Evolutionary conservation across 2,797 vertebrate species (phyloP), one percentile per base, ranked within the genome.

Genomic region (Parauchenoglanis punctatus): DNA sequence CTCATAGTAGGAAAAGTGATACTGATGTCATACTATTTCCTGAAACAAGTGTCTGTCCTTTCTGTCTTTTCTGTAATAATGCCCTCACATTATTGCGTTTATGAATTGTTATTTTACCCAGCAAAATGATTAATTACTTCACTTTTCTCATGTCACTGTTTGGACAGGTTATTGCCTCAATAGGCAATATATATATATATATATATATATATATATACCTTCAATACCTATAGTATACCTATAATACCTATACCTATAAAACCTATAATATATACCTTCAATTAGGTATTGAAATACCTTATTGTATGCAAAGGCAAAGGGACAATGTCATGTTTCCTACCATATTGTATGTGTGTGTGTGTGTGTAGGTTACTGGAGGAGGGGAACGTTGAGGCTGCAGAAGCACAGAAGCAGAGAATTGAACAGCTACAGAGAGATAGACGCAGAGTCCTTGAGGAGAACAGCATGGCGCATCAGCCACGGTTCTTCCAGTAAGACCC

Each of bases 351-450:
- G n/a, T 89, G 4, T 89, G 65, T 90, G n/a, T 89, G 3, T 5
- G 59, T 84, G 89, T 89, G 68, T 92, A 99, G 99, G 93, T 94
- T 97, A 92, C 94, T 99, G 81, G 99, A 99, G 92, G 98, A 99
- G 92, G 99, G 98, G 54, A 95, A 97, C 86, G 46, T 96, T 86
- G 97, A 98, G 91, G 96, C 93, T 83, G 99, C 99, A 72, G 98
- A 99, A 93, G 91, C 94, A 77, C 97, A 99, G 89, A 99, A 99
- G 91, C 97, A 98, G 93, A 96, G 97, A 93, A 97, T 99, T 0
- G 98, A 99, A 90, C 96, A 98, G 93, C 95, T 98, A 20, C 98
- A 99, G 94, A 95, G 99, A 92, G 97, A 99, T 44, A 93, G 97
- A 86, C 95, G 97, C 80, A 95, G 95, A 90, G 93, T 96, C 92